Evolutionary conservation across 2,888 invertebrate species (phyloP).

Genomic region (Pseudococcus longispinus): DNA sequence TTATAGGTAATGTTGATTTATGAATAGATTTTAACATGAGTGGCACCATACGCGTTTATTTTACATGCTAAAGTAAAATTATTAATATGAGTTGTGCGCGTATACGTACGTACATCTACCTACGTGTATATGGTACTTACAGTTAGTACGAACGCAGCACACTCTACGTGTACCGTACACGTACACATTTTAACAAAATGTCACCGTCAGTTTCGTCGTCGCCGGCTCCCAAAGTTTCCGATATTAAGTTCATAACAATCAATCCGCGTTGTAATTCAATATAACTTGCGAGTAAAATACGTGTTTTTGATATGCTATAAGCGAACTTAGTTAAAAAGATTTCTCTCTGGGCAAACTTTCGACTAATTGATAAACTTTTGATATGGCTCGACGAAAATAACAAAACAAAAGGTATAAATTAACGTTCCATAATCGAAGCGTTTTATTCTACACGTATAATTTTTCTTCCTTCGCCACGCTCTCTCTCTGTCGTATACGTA

Average conservation of each 20-base stretch:
- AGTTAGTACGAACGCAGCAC: not conserved
- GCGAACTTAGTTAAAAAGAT: conserved; percentile 43
- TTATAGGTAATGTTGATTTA: conserved; percentile 40
- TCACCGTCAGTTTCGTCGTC: conserved; percentile 38
- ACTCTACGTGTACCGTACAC: not conserved
- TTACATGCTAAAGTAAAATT: conserved; percentile 40
- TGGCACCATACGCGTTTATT: conserved; percentile 11
- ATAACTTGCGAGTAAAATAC: conserved; percentile 37
- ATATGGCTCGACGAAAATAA: conserved; percentile 15
- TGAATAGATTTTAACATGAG: conserved; percentile 43
- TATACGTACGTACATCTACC: too few species aligned
- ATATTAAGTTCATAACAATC: conserved; percentile 43
- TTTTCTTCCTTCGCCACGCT: not conserved
- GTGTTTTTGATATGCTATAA: conserved; percentile 40
- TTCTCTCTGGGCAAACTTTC: conserved; percentile 29
- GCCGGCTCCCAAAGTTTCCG: not conserved
- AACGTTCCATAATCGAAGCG: conserved; percentile 28
- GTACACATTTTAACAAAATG: conserved; percentile 42
- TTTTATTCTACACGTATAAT: not conserved
- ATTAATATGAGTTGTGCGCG: conserved; percentile 29
- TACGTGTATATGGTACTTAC: not conserved
- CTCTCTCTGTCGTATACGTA: not conserved
- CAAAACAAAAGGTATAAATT: conserved; percentile 40
- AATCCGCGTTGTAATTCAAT: conserved; percentile 39
- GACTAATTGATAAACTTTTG: conserved; percentile 46